These are phyloP conservation scores for Pardosa pseudoannulata DNA, from an alignment of 2,888 invertebrate species.

Conservation along the genomic window DNA sequence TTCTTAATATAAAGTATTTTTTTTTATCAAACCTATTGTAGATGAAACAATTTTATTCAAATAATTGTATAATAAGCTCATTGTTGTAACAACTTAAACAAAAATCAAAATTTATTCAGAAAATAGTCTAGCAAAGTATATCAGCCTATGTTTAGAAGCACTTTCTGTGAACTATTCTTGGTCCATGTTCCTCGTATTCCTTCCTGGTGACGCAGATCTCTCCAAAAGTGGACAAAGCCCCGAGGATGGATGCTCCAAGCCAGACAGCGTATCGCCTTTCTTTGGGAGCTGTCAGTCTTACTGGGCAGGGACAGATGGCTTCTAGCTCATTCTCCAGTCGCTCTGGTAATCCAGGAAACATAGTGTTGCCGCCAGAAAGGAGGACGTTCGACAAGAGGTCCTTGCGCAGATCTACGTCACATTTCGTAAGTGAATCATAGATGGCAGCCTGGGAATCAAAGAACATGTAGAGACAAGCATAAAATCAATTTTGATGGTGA, in stretches of 20 bases:
- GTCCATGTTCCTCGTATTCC: slow-evolving; percentile 75
- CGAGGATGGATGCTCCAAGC: slow-evolving; percentile 76
- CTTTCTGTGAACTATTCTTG: slow-evolving; percentile 75
- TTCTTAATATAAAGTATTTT: too few species aligned
- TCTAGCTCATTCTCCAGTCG: slow-evolving; percentile 75
- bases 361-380: slow-evolving; percentile 75
- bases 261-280: slow-evolving; percentile 77
- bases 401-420: slow-evolving; percentile 76
- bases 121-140: too few species aligned
- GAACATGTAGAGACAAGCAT: too few species aligned
- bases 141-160: slow-evolving; percentile 74
- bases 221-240: slow-evolving; percentile 74
- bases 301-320: slow-evolving; percentile 75
- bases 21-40: too few species aligned
- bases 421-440: slow-evolving; percentile 77
- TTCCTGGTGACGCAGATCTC: slow-evolving; percentile 74
- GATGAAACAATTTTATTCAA: too few species aligned
- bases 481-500: too few species aligned
- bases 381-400: slow-evolving; percentile 76
- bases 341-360: slow-evolving; percentile 75
- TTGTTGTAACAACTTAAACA: too few species aligned
- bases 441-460: slow-evolving; percentile 73
- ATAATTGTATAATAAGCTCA: too few species aligned
- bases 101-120: too few species aligned
- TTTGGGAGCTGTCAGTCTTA: slow-evolving; percentile 76